These are phyloP conservation scores for Orthosia cruda DNA, from an alignment of 2,888 invertebrate species.

Conservation along the genomic window DNA sequence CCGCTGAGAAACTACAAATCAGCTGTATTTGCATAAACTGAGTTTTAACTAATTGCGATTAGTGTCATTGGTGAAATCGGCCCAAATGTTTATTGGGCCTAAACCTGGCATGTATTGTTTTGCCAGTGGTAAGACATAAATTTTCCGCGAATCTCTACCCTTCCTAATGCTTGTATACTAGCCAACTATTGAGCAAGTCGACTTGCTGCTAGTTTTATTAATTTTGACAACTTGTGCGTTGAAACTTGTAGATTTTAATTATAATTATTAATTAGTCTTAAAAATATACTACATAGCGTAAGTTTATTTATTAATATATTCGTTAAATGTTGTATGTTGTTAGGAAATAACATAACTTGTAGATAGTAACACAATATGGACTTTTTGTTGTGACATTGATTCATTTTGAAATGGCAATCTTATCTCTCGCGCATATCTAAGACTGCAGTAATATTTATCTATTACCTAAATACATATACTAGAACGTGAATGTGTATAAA, in stretches of 20 bases:
- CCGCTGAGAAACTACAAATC: too few relatives aligned
- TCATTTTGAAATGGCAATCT: constrained; percentile 41
- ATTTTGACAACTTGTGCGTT: background rate
- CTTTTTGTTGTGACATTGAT: constrained; percentile 41
- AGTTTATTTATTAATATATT: constrained; percentile 57
- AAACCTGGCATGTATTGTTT: constrained; percentile 13
- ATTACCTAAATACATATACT: constrained; percentile 35
- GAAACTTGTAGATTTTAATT: constrained; percentile 4
- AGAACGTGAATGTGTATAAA: constrained; percentile 30
- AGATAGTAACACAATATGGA: constrained; percentile 22
- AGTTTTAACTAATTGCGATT: too few relatives aligned
- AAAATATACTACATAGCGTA: constrained; percentile 48
- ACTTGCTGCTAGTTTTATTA: background rate
- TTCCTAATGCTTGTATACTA: background rate
- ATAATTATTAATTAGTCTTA: constrained; percentile 38
- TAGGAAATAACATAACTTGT: background rate
- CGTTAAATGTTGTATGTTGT: constrained; percentile 38
- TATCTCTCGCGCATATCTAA: constrained; percentile 51
- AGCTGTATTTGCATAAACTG: too few relatives aligned
- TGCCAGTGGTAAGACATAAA: constrained; percentile 8
- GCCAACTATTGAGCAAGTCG: background rate
- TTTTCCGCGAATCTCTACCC: constrained; percentile 34
- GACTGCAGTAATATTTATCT: constrained; percentile 59
- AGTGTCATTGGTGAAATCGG: too few relatives aligned
- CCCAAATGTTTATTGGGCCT: background rate